phyloP scores from a whole-genome alignment of 23 tunicate genomes.

The Halocynthia aurantium region DNA sequence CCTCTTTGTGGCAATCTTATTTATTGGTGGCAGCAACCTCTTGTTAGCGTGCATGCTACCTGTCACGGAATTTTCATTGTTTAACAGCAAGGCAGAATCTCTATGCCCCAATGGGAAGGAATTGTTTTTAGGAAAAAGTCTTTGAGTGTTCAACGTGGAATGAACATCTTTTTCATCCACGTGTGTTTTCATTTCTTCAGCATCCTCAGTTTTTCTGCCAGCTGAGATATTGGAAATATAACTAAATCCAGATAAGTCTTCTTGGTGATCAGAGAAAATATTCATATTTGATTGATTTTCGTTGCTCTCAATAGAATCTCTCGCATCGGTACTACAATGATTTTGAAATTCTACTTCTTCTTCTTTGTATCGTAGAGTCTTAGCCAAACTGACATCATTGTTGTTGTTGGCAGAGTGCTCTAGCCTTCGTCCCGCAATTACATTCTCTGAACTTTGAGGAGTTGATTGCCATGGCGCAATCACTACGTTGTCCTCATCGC shows the following conservation, averaged over 20 bases:
- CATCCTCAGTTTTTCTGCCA: neutral
- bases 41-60: neutral
- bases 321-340: too few species aligned
- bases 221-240: neutral
- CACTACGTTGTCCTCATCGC: constrained; percentile 4
- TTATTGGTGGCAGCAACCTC: neutral
- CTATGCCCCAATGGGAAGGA: neutral
- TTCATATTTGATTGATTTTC: neutral
- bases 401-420: constrained; percentile 1
- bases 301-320: neutral
- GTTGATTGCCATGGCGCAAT: neutral
- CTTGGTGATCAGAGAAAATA: neutral
- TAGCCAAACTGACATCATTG: constrained; percentile 1
- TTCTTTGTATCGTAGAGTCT: neutral
- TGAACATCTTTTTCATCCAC: neutral
- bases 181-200: neutral
- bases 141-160: neutral
- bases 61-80: neutral
- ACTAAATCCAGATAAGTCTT: neutral
- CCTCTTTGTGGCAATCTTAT: neutral
- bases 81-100: neutral
- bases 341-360: neutral
- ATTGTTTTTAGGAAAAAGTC: neutral
- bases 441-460: too few species aligned
- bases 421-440: neutral